Evolutionary conservation across 1,140 invertebrate genomes (phyloP), one percentile per base, ranked within the genome.

Genomic region (Atta colombica): DNA sequence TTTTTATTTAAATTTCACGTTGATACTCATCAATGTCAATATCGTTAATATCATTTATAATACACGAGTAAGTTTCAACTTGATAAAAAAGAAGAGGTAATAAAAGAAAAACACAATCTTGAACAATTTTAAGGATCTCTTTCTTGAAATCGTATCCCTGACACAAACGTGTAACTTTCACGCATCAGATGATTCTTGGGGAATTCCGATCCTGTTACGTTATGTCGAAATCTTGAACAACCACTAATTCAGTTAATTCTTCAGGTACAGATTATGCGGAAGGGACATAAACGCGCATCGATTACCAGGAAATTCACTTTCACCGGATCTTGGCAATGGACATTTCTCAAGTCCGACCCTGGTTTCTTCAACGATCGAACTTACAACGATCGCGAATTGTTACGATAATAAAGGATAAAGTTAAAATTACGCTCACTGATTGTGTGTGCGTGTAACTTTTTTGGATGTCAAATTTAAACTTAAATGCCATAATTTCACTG

Each of bases 261-360:
- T 63, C 31, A 18, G 55, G 39, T 45, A 61, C 45, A 65, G 53
- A 86, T 85, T 91, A 87, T 85, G 74, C 55, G 80, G 85, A 90
- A 93, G 85, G 87, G 81, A 87, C 91, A 89, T 87, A 87, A 84
- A 87, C 91, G 92, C 88, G 86, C 84, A 75, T 86, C 65, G 89
- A 93, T 94, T 94, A 94, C 93, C 90, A 91, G 91, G 94, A 94
- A 95, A 94, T 93, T 95, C 93, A 95, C 94, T 95, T 95, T 95
- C 94, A 94, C 94, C 92, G 87, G 92, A 90, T 77, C 89, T 90
- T 85, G 86, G 28, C 60, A 49, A 71, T 60, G 86, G 51, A 61
- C 55, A 61, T 90, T 90, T 88, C 89, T 90, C 72, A 51, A 86
- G 51, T 78, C 39, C 39, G 5, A 5, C n/a, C 28, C 53, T 77